A percentile compares a stretch with the other conserved stretches of the same genome.
Evolutionary conservation across 2,113 vertebrate genomes (phyloP).

Genomic region (Marmota flaviventris): DNA sequence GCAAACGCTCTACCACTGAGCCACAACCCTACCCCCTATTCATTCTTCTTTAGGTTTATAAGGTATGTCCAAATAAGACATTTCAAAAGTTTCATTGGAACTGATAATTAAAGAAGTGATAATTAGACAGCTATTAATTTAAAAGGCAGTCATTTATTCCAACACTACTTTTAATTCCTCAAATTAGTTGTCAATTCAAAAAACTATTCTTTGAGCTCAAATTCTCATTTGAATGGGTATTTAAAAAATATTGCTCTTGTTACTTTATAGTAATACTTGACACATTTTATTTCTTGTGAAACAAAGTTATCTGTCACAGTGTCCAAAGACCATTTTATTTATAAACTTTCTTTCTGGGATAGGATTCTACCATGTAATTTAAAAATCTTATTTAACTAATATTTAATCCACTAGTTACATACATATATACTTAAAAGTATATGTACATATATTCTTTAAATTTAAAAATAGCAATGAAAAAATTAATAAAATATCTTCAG

Average conservation of each 20-base stretch:
- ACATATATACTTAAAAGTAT: constrained; percentile 36
- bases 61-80: constrained; percentile 46
- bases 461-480: constrained; percentile 57
- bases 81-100: constrained; percentile 42
- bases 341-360: constrained; percentile 49
- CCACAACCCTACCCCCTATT: not conserved
- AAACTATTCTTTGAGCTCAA: constrained; percentile 49
- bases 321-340: constrained; percentile 48
- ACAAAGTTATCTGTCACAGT: not conserved
- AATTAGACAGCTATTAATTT: constrained; percentile 47
- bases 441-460: not conserved
- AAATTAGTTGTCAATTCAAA: constrained; percentile 9
- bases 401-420: not conserved
- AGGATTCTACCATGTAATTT: constrained; percentile 41
- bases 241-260: not conserved
- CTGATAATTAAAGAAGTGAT: not conserved
- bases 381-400: constrained; percentile 57
- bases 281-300: constrained; percentile 32
- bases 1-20: no score
- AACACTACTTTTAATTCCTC: not conserved
- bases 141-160: constrained; percentile 3
- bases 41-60: constrained; percentile 14
- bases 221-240: constrained; percentile 9
- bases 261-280: constrained; percentile 53
- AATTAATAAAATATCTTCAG: constrained; percentile 23